phyloP scores from a whole-genome alignment of 2,113 vertebrate species.

The Verasper variegatus region DNA sequence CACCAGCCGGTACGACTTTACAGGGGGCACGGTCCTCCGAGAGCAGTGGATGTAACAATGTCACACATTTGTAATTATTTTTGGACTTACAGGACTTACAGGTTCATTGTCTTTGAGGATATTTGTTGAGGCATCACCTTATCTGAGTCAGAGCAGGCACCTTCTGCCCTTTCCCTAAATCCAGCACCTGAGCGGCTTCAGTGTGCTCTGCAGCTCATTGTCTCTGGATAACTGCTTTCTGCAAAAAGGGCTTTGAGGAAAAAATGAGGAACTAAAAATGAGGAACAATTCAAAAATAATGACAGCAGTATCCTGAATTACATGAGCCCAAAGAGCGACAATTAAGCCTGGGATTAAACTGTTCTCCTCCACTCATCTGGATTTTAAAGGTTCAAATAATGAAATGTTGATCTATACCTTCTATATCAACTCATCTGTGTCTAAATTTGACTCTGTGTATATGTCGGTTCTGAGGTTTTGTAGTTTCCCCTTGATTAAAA shows the following conservation, averaged over 20 bases:
- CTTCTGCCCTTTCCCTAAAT: conserved; percentile 43
- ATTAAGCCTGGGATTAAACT: conserved; percentile 63
- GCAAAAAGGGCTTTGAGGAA: conserved; percentile 31
- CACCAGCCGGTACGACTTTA: background rate
- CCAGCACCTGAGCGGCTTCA: conserved; percentile 34
- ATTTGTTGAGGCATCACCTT: conserved; percentile 42
- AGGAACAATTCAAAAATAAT: conserved; percentile 59
- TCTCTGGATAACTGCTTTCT: conserved; percentile 38
- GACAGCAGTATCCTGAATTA: conserved; percentile 39
- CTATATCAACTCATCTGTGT: conserved; percentile 38
- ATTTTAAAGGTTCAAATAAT: conserved; percentile 2
- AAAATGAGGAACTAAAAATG: conserved; percentile 17
- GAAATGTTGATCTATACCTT: no score
- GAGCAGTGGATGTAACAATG: background rate
- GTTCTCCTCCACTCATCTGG: conserved; percentile 40
- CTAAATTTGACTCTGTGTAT: conserved; percentile 29
- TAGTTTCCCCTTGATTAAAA: conserved; percentile 33
- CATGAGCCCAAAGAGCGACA: conserved; percentile 47
- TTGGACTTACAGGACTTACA: background rate
- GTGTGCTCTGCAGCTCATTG: conserved; percentile 25
- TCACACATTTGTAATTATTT: conserved; percentile 8
- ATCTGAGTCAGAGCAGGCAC: conserved; percentile 48
- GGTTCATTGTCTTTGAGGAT: conserved; percentile 26
- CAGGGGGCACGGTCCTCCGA: background rate
- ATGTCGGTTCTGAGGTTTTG: conserved; percentile 3